phyloP scores from a whole-genome alignment of 2,797 vertebrate genomes.

The Sternarchorhynchus goeldii region DNA sequence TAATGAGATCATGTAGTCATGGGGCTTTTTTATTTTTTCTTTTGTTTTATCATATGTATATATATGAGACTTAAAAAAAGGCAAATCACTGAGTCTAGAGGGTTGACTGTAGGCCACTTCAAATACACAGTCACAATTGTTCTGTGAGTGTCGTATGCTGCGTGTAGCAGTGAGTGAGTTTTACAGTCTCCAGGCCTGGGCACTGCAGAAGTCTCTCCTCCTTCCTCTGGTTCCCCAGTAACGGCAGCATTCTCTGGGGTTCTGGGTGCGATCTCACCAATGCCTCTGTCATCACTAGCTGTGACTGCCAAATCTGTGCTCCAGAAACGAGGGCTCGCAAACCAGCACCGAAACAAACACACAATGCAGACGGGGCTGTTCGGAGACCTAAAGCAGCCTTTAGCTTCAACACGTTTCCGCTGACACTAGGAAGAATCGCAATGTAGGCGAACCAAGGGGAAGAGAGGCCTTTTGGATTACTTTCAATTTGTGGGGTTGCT shows the following conservation, averaged over 20 bases:
- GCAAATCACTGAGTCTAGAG: neutral
- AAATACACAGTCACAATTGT: constrained; percentile 35
- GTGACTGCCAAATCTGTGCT: constrained; percentile 83
- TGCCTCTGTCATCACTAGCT: constrained; percentile 85
- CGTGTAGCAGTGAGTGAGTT: constrained; percentile 37
- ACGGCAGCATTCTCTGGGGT: constrained; percentile 80
- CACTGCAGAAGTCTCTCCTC: constrained; percentile 65
- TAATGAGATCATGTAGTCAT: neutral
- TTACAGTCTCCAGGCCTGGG: constrained; percentile 43
- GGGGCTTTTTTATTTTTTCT: neutral
- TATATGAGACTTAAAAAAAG: neutral
- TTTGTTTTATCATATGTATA: neutral
- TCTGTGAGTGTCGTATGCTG: constrained; percentile 26
- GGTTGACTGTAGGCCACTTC: neutral
- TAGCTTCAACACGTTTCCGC: constrained; percentile 77
- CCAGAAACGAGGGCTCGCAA: constrained; percentile 80
- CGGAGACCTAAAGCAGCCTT: constrained; percentile 71
- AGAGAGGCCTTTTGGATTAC: constrained; percentile 70
- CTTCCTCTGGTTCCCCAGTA: constrained; percentile 68
- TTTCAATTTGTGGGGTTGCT: constrained; percentile 77
- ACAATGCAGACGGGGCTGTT: constrained; percentile 68
- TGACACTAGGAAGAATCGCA: constrained; percentile 70
- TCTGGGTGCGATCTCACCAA: constrained; percentile 83
- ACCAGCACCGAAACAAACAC: constrained; percentile 78
- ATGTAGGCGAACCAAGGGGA: constrained; percentile 72